Evolutionary conservation across 2,113 vertebrate species (phyloP), one percentile per base, ranked within the genome.

Genomic region (Propithecus coquereli): DNA sequence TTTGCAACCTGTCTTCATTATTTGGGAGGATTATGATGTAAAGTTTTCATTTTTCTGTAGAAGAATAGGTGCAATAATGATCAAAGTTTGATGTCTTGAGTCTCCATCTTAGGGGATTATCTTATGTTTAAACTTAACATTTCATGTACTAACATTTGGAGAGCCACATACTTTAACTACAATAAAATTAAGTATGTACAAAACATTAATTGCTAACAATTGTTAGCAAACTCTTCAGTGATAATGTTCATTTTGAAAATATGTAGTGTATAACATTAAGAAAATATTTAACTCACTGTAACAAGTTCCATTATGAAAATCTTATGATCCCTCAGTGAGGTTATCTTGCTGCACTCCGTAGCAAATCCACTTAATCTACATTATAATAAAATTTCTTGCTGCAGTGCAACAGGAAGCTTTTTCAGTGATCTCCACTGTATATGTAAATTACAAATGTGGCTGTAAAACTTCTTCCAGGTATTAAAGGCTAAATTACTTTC

Each of bases 261-360:
- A 97, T 98, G 97, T 98, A 96, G 96, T 98, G 97, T 98, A 97
- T 97, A 97, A 98, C 97, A 96, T 98, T 97, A 98, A 98, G 98
- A 97, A 96, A 97, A 98, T 98, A 95, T 94, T 98, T 93, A 98
- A 96, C 97, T 98, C 98, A 87, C 85, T 98, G 94, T 98, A 98
- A 95, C 96, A 98, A 96, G 94, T 97, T 98, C 97, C 97, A 98
- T 97, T 96, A 98, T 98, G 97, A 98, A 97, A 97, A 98, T 97
- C 95, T 96, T 98, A 93, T 32, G 89, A 97, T 96, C 97, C 97
- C 96, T 96, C 95, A 7, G 50, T 92, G 98, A 98, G 98, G 82
- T 92, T 96, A 32, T 97, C 96, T 98, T 98, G 97, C 90, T 98
- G 97, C 94, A 97, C 90, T 97, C 92, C 8, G 98, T 97, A 97